phyloP scores from a whole-genome alignment of 2,797 vertebrate species.

The Lepilemur septentrionalis region DNA sequence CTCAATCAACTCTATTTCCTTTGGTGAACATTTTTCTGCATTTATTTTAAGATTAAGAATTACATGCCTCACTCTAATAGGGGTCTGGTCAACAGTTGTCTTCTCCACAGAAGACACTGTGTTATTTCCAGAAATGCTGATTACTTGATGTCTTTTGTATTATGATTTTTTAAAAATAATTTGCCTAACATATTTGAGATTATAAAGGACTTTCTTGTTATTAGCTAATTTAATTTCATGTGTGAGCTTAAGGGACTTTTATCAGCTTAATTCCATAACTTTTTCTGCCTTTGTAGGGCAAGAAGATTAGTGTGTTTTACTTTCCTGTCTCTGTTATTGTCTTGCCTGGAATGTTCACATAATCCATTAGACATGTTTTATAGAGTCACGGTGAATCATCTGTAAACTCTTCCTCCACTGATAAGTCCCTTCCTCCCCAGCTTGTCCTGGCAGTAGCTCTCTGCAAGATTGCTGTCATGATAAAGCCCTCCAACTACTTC shows the following conservation, averaged over 20 bases:
- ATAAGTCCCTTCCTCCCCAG: not conserved
- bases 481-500: not conserved
- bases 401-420: not conserved
- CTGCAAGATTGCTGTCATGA: not conserved
- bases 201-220: not conserved
- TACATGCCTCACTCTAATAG: not conserved
- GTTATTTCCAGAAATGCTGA: not conserved
- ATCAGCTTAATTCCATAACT: not conserved
- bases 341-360: not conserved
- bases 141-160: constrained; percentile 26
- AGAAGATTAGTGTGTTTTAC: not conserved
- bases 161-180: not conserved
- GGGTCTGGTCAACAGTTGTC: not conserved
- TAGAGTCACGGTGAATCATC: not conserved
- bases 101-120: not conserved
- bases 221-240: not conserved
- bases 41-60: constrained; percentile 8
- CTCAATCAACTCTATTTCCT: not conserved
- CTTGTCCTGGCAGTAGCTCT: not conserved
- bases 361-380: not conserved
- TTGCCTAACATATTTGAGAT: not conserved
- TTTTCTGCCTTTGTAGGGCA: not conserved
- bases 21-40: not conserved
- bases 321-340: not conserved
- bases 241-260: not conserved